Conservation (phyloP, 2,797 vertebrate genomes). For the Monodelphis domestica region DNA sequence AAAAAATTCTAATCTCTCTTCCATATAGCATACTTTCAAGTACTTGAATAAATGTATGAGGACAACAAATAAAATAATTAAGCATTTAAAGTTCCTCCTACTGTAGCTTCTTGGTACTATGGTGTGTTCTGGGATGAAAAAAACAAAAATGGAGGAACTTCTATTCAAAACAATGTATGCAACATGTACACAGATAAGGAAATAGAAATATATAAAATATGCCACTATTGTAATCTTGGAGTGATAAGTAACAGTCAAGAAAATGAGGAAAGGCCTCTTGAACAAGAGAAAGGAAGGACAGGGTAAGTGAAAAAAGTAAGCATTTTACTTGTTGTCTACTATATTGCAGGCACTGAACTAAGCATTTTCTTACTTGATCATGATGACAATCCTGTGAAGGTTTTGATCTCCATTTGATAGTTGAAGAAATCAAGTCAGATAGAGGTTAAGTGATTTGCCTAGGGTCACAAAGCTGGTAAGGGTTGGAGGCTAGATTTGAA, state of each 20-base stretch:
- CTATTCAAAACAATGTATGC: fast-evolving
- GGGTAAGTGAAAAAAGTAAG: not conserved
- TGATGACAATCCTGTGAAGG: not conserved
- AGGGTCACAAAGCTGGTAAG: not conserved
- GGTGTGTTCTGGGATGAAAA: not conserved
- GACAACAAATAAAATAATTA: constrained; percentile 19
- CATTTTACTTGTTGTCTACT: not conserved
- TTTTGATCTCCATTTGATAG: not conserved
- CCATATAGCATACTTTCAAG: not conserved
- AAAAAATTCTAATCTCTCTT: not conserved
- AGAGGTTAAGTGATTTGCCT: constrained; percentile 31
- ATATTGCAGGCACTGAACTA: not conserved
- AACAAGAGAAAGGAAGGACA: not conserved
- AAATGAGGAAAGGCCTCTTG: not conserved
- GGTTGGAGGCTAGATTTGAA: not conserved
- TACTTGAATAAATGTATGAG: not conserved
- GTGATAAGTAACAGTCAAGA: not conserved
- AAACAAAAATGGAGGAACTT: not conserved
- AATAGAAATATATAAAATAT: not conserved
- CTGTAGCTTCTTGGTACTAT: not conserved
- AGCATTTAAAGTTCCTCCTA: not conserved
- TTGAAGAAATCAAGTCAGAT: not conserved
- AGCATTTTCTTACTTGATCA: not conserved
- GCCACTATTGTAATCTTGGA: not conserved
- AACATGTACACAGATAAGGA: not conserved